Base-by-base conservation (phyloP, 2,888 invertebrate species). In the Metalampra italica region DNA sequence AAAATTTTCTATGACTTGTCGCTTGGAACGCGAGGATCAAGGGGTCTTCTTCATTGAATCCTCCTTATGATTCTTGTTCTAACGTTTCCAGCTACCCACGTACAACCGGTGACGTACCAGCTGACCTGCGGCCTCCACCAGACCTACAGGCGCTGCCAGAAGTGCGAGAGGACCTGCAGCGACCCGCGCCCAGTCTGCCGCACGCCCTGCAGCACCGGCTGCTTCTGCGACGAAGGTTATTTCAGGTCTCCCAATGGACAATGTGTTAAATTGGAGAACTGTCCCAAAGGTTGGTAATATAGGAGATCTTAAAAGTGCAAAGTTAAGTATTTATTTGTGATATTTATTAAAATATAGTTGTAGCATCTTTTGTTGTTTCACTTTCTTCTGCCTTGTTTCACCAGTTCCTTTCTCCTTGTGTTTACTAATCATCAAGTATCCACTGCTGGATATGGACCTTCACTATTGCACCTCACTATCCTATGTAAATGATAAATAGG, bases 171-270 rank as follows among this genome's bases (percentile, higher is more conserved):
- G 49, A 71, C 72, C 36, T 84, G 84, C 56, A 62, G 57, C 29
- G 62, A 73, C 47, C 73, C 72, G 0, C 64, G 64, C 34, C 77
- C 47, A 1, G 43, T 39, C 41, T 84, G 83, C 62, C 51, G 55
- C 12, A 73, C 63, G 0, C 63, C 74, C 12, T 83, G 83, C 60
- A 57, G 0, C 52, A 64, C 9, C 78, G 85, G 83, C 0, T 85
- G 85, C 58, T 77, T 77, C 64, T 85, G 85, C 50, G 58, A 64
- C 8, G 66, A 70, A 0, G 82, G 76, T 0, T 71, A 64, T 38
- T 63, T 78, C 2, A 73, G 68, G 49, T 64, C 69, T 0, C 71
- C 75, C 0, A 64, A 61, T 22, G 80, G 78, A 0, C 57, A 60
- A 11, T 84, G 84, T 47, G 68, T 84, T 9, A 64, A 53, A 14